Conservation (phyloP, 2,888 invertebrate species). For the Drosophila melanocephala region DNA sequence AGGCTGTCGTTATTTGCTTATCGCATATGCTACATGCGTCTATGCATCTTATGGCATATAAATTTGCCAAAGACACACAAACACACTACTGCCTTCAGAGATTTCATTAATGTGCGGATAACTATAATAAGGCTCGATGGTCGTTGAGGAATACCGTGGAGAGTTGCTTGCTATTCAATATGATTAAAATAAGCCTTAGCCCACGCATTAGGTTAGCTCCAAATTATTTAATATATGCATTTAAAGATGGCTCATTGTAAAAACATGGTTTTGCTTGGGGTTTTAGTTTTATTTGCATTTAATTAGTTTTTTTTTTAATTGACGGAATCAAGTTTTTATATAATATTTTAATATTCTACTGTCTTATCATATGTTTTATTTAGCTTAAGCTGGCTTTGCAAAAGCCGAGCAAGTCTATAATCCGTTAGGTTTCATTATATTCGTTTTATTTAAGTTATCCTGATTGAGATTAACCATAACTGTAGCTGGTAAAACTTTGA, state of each 20-base stretch:
- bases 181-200: slow-evolving; percentile 13
- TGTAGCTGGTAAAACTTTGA: slow-evolving; percentile 3
- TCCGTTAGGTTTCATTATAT: neutral
- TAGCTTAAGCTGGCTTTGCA: neutral
- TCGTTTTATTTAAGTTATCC: neutral
- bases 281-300: neutral
- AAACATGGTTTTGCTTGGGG: neutral
- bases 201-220: slow-evolving; percentile 23
- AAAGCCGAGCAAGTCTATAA: too few relatives aligned
- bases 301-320: neutral
- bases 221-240: slow-evolving; percentile 4
- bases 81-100: slow-evolving; percentile 45
- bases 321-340: neutral
- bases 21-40: slow-evolving; percentile 48
- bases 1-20: slow-evolving; percentile 28
- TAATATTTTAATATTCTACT: too few relatives aligned
- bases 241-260: neutral
- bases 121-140: slow-evolving; percentile 65
- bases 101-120: slow-evolving; percentile 77
- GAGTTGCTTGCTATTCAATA: slow-evolving; percentile 14
- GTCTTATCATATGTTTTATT: neutral
- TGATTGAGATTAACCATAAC: neutral
- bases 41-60: slow-evolving; percentile 65
- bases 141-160: slow-evolving; percentile 27
- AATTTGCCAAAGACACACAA: slow-evolving; percentile 43